Evolutionary conservation across 2,888 invertebrate genomes (phyloP).

Genomic region (Clitarchus hookeri): DNA sequence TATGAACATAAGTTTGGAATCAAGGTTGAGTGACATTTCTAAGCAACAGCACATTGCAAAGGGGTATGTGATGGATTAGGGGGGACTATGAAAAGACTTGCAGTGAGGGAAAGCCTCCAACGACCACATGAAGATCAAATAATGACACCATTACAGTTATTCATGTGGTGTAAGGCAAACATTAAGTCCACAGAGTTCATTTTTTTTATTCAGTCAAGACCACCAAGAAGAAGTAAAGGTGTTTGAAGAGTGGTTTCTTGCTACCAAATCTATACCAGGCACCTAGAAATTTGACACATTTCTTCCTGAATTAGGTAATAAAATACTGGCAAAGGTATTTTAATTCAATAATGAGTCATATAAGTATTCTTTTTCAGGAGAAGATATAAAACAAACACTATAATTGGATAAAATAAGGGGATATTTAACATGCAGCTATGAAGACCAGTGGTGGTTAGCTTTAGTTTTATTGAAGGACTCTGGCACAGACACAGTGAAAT

Average conservation of each 20-base stretch:
- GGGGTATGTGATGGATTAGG: not conserved
- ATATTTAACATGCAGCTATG: not conserved
- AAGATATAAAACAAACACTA: conserved; percentile 2
- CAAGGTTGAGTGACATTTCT: conserved; percentile 20
- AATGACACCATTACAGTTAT: conserved; percentile 15
- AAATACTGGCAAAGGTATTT: conserved; percentile 11
- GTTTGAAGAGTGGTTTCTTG: not conserved
- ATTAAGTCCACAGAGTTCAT: not conserved
- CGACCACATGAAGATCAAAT: conserved; percentile 10
- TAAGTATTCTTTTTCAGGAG: not conserved
- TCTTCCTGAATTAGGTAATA: too few species aligned
- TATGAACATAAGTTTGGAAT: not conserved
- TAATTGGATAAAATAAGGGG: not conserved
- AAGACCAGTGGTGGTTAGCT: not conserved
- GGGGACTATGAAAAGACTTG: conserved; percentile 18
- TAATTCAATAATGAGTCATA: not conserved
- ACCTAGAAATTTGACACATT: not conserved
- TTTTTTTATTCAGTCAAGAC: not conserved
- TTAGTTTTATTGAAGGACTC: not conserved
- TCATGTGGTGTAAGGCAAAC: not conserved
- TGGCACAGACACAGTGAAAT: not conserved
- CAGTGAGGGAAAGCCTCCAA: not conserved
- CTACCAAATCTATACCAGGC: conserved; percentile 27
- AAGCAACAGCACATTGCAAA: not conserved
- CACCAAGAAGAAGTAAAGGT: not conserved